Conservation (phyloP, 2,113 vertebrate genomes). For the Typhlomys cinereus region DNA sequence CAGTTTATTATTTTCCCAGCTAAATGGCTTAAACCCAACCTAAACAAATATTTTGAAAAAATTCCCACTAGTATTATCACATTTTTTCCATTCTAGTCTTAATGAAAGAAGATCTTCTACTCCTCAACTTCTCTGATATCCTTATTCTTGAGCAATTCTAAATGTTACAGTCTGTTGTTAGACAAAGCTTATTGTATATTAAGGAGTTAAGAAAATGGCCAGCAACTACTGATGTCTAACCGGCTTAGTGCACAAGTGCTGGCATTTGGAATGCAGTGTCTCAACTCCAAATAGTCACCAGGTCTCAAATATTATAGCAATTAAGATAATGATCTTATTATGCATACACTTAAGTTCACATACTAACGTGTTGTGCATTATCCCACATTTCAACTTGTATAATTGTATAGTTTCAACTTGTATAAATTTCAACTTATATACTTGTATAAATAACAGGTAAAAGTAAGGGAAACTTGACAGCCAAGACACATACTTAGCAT, state of each 20-base stretch:
- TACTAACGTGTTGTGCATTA: background rate
- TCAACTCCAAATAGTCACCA: background rate
- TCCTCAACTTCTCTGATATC: constrained; percentile 20
- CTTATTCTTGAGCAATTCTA: constrained; percentile 13
- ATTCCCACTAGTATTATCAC: constrained; percentile 49
- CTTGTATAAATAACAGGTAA: background rate
- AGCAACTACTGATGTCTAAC: background rate
- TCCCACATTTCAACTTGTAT: background rate
- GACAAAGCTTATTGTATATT: constrained; percentile 33
- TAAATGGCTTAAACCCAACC: constrained; percentile 55
- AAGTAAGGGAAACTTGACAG: background rate
- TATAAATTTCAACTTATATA: background rate
- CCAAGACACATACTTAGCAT: background rate
- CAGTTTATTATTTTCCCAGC: constrained; percentile 70
- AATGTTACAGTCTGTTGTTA: constrained; percentile 34
- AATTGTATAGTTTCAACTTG: background rate
- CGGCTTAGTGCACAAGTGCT: background rate
- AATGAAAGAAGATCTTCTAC: constrained; percentile 41
- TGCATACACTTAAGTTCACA: too few species aligned
- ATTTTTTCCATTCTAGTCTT: constrained; percentile 19
- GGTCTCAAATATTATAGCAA: background rate
- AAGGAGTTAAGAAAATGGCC: constrained; percentile 38
- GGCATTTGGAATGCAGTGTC: background rate
- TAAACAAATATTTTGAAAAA: constrained; percentile 64
- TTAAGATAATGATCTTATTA: constrained; percentile 4